phyloP scores from a whole-genome alignment of 2,888 invertebrate species.

The Cantharis rufa region DNA sequence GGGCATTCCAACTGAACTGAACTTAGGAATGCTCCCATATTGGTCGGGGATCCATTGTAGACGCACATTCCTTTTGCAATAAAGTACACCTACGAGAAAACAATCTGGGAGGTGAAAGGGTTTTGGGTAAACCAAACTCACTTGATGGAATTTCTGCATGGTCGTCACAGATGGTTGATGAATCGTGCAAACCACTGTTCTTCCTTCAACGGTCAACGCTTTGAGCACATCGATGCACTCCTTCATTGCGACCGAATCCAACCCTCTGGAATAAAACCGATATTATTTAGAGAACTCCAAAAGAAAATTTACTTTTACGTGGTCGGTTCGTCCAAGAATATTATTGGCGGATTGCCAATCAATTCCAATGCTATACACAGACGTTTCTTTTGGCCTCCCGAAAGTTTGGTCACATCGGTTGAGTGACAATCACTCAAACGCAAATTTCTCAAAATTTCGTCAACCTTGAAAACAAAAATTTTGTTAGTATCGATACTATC shows the following conservation, averaged over 20 bases:
- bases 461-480: conserved; percentile 59
- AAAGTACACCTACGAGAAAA: conserved; percentile 50
- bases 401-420: conserved; percentile 68
- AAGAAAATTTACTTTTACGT: conserved; percentile 61
- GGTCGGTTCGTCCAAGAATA: conserved; percentile 82
- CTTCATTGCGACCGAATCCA: conserved; percentile 75
- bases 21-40: conserved; percentile 70
- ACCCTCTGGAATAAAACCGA: conserved; percentile 52
- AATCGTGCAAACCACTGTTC: conserved; percentile 78
- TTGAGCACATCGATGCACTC: conserved; percentile 72
- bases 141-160: conserved; percentile 73
- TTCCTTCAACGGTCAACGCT: conserved; percentile 70
- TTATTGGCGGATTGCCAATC: conserved; percentile 81
- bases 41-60: conserved; percentile 69
- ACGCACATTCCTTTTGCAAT: conserved; percentile 67
- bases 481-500: too few relatives aligned
- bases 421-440: conserved; percentile 69
- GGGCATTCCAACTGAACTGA: conserved; percentile 71
- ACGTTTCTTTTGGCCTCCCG: conserved; percentile 79
- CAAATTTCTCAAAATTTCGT: conserved; percentile 73
- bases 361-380: conserved; percentile 77
- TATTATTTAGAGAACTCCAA: conserved; percentile 49
- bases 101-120: neutral
- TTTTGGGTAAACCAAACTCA: neutral
- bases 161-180: conserved; percentile 81